Percentiles rank a stretch among this genome's conserved stretches.
These are phyloP conservation scores for Arizona elegans DNA, from an alignment of 2,113 vertebrate genomes.

Conservation along the genomic window DNA sequence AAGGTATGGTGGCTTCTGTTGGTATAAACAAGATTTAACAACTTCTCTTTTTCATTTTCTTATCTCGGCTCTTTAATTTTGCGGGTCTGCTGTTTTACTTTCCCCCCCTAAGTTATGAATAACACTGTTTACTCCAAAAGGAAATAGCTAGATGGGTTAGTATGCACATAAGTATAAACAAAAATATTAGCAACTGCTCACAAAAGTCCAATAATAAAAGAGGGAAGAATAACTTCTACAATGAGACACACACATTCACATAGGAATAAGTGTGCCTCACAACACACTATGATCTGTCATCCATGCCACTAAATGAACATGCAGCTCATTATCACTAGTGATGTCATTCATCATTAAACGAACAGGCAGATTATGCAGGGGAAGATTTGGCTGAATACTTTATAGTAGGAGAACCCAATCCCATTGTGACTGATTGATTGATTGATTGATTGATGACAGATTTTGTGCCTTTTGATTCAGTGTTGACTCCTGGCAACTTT, in stretches of 20 bases:
- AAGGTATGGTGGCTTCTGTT: neutral
- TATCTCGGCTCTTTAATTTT: neutral
- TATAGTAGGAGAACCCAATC: neutral
- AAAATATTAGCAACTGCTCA: neutral
- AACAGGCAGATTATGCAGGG: neutral
- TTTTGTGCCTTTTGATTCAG: neutral
- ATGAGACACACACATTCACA: neutral
- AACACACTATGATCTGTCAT: neutral
- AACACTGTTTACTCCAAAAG: neutral
- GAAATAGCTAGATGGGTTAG: neutral
- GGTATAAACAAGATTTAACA: neutral
- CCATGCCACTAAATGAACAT: neutral
- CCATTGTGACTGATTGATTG: neutral
- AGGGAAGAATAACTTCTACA: neutral
- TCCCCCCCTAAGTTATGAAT: neutral
- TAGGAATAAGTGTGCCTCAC: neutral
- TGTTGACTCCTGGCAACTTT: neutral
- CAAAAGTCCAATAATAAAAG: neutral
- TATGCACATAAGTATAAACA: neutral
- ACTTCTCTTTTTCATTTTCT: neutral
- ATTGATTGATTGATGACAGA: neutral
- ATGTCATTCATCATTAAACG: neutral
- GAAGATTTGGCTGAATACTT: neutral
- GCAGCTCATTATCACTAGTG: neutral
- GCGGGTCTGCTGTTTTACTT: neutral